These are phyloP conservation scores for Trachelipus rathkii DNA, from an alignment of 1,140 invertebrate genomes.

Conservation along the genomic window DNA sequence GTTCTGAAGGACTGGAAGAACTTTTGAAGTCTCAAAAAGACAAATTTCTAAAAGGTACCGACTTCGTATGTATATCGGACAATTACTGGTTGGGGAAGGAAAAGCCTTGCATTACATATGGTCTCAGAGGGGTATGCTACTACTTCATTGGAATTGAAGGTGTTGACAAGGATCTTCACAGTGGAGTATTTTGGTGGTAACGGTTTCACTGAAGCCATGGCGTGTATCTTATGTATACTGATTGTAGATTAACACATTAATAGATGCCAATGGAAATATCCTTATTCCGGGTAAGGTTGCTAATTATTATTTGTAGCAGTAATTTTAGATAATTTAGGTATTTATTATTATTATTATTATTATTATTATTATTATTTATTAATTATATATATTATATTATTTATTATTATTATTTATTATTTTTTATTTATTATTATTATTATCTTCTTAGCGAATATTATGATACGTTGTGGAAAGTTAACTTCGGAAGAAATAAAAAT, in stretches of 20 bases:
- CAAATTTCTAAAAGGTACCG: conserved; percentile 74
- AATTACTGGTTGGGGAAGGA: conserved; percentile 97
- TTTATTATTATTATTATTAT: too few relatives aligned
- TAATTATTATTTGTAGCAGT: too few relatives aligned
- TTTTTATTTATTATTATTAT: too few relatives aligned
- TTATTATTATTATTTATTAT: too few relatives aligned
- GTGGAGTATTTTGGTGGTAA: conserved; percentile 90
- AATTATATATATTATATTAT: too few relatives aligned
- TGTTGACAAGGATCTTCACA: conserved; percentile 88
- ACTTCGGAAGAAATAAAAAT: too few relatives aligned
- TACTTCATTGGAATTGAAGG: conserved; percentile 79
- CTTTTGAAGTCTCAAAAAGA: conserved; percentile 70
- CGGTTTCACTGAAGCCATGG: conserved; percentile 83
- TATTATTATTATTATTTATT: too few relatives aligned
- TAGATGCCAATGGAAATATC: conserved; percentile 79
- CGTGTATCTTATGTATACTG: conserved; percentile 81
- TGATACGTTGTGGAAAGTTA: too few relatives aligned
- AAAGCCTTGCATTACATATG: conserved; percentile 96
- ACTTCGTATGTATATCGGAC: conserved; percentile 96
- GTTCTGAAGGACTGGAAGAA: conserved; percentile 90
- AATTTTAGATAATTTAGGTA: too few relatives aligned
- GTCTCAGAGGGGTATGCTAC: conserved; percentile 87
- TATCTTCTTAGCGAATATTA: too few relatives aligned
- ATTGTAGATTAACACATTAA: conserved; percentile 71
- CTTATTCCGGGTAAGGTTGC: conserved; percentile 68